These are phyloP conservation scores for Dryas iulia DNA, from an alignment of 1,140 invertebrate species.

Conservation along the genomic window DNA sequence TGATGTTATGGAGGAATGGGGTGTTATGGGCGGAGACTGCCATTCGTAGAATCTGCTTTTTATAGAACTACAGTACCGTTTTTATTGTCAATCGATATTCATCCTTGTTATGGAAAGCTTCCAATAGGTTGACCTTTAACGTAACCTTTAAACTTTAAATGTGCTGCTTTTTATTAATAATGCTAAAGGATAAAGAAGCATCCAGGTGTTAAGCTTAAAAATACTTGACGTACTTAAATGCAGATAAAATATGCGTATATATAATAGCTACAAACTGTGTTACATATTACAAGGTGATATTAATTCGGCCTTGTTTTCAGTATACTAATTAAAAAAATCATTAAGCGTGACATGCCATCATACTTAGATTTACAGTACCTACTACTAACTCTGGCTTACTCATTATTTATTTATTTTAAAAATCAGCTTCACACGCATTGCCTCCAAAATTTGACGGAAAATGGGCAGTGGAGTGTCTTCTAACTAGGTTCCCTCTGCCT, in stretches of 20 bases:
- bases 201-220: neutral
- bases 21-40: conserved; percentile 9
- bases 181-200: neutral
- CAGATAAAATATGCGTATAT: neutral
- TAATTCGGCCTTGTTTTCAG: neutral
- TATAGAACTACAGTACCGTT: conserved; percentile 12
- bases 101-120: conserved; percentile 7
- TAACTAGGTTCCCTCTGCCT: no score
- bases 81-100: conserved; percentile 22
- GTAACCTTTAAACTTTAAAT: neutral
- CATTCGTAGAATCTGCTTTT: conserved; percentile 25
- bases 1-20: neutral
- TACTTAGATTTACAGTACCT: neutral
- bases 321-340: neutral
- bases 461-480: no score
- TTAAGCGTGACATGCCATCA: neutral
- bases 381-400: neutral
- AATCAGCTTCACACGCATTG: no score
- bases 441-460: no score
- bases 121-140: neutral
- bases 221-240: neutral
- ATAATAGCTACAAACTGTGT: neutral
- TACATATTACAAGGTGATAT: neutral
- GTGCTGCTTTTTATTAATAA: neutral
- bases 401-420: neutral